A percentile compares a stretch with the other conserved stretches of the same genome.
These are phyloP conservation scores for Syngnathus typhle DNA, from an alignment of 2,113 vertebrate species.

Conservation along the genomic window DNA sequence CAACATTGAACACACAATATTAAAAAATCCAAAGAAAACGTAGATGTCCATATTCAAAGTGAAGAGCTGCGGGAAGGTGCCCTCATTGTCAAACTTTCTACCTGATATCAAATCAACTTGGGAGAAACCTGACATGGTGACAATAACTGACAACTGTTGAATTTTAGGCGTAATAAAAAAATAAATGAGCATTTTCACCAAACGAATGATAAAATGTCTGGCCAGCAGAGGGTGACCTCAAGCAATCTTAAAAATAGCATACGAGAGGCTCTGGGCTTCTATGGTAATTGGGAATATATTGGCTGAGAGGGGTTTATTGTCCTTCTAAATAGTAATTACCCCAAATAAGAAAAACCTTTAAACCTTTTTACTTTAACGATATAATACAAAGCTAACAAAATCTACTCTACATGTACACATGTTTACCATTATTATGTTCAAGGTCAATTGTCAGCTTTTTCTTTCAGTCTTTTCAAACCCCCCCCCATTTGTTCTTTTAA, in stretches of 20 bases:
- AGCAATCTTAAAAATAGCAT: background rate
- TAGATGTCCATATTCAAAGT: too few relatives aligned
- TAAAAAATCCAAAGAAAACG: too few relatives aligned
- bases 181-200: background rate
- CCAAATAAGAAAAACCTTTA: background rate
- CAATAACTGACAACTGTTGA: background rate
- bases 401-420: background rate
- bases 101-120: background rate
- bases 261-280: background rate
- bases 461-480: too few relatives aligned
- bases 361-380: background rate
- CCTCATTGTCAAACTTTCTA: too few relatives aligned
- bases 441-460: background rate
- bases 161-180: background rate
- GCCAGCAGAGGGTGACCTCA: slow-evolving; percentile 3
- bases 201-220: background rate
- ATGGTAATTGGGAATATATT: background rate
- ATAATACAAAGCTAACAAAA: background rate
- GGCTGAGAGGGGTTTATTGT: background rate
- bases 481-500: too few relatives aligned
- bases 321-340: background rate
- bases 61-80: too few relatives aligned
- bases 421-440: background rate
- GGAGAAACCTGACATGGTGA: background rate
- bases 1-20: too few relatives aligned